A percentile compares a stretch with the other conserved stretches of the same genome.
These are phyloP conservation scores for Leucozona laternaria DNA, from an alignment of 2,888 invertebrate species.

Conservation along the genomic window DNA sequence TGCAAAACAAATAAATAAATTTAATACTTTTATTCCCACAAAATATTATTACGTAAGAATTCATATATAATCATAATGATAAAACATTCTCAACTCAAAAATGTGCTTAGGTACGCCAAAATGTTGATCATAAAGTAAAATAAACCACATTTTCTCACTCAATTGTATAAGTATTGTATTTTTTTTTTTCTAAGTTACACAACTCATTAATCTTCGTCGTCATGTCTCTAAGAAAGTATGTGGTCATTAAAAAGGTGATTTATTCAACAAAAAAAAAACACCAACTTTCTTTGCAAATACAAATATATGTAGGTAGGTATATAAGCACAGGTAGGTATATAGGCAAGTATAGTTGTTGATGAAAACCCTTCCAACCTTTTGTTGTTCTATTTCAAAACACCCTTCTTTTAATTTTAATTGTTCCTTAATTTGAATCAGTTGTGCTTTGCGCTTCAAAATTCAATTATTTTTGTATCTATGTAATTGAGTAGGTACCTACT, in stretches of 20 bases:
- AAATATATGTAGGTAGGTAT: no score
- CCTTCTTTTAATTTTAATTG: not conserved
- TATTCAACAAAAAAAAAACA: not conserved
- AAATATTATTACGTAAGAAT: not conserved
- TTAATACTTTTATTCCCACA: not conserved
- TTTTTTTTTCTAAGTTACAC: not conserved
- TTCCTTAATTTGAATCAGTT: not conserved
- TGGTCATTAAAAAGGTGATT: constrained; percentile 14
- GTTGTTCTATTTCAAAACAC: no score
- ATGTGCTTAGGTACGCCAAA: not conserved
- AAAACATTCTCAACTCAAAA: not conserved
- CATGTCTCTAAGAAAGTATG: not conserved
- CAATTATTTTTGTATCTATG: no score
- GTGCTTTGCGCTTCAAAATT: not conserved
- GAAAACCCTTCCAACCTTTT: no score
- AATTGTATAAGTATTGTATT: not conserved
- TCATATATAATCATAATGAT: not conserved
- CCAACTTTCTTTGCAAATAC: not conserved
- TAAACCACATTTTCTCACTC: not conserved
- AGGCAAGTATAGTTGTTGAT: no score
- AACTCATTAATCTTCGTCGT: not conserved
- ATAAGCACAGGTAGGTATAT: no score
- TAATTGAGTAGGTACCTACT: no score
- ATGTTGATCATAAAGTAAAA: not conserved
- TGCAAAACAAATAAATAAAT: not conserved